Evolutionary conservation across 2,113 vertebrate species (phyloP), one percentile per base, ranked within the genome.

Genomic region (Microtus oregoni): DNA sequence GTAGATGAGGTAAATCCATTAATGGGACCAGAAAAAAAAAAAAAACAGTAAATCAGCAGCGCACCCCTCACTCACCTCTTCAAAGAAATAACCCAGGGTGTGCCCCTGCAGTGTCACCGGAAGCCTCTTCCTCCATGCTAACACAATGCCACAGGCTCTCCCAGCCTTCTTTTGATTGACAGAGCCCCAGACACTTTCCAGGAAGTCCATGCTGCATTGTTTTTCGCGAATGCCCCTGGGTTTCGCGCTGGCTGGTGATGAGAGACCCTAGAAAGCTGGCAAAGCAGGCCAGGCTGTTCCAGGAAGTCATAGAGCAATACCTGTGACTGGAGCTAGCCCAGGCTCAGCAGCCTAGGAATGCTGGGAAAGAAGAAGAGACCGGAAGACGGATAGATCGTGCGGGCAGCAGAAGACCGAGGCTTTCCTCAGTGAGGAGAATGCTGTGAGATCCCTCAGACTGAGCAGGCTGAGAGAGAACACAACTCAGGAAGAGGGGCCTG

Each of bases 221-320:
- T 38, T 92, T 90, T 32, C 12, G 47, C 78, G 55, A 17, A 70
- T 44, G 52, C 20, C 65, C 35, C 83, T 78, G 0, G 95, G 73
- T 47, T 93, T 95, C 83, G 70, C 81, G 20, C 65, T 81, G 72
- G 67, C 75, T 72, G 55, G 70, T 63, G 90, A 95, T 11, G 32
- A 95, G 93, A 91, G 24, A 52, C 47, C 2, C 5, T 4, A 4
- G 52, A 65, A 52, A 92, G 47, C 35, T 92, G 82, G 79, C 75
- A 90, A 85, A 94, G 72, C 85, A 92, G 63, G 88, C 86, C 38
- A 44, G 81, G 44, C 70, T 82, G 68, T 94, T 96, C 93, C 58
- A 96, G 92, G 79, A 89, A 52, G 93, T 93, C 93, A 92, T 77
- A 96, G 28, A 89, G 97, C 82, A 93, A 73, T 92, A 96, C 91